phyloP scores from a whole-genome alignment of 2,888 invertebrate species.

The Eueremaeus valkanovi region DNA sequence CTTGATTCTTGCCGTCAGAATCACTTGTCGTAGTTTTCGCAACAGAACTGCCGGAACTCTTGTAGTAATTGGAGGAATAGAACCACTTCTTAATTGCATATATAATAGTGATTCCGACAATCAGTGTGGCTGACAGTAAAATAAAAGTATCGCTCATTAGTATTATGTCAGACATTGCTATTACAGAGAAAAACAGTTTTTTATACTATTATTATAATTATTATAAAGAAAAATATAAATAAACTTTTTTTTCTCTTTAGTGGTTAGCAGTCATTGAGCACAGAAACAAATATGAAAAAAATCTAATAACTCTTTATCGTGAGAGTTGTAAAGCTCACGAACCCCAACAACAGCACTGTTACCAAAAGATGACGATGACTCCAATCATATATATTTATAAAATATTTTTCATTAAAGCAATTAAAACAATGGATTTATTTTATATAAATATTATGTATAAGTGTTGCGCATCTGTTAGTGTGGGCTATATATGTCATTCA shows the following conservation, averaged over 20 bases:
- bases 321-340: no score
- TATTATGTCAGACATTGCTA: not conserved
- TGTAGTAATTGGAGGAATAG: not conserved
- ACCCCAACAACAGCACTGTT: no score
- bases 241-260: no score
- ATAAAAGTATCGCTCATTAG: not conserved
- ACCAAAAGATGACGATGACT: no score
- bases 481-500: not conserved
- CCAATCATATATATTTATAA: not conserved
- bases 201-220: no score
- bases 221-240: no score
- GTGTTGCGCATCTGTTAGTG: not conserved
- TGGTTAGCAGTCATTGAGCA: no score
- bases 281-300: no score
- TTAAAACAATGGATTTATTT: no score
- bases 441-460: not conserved
- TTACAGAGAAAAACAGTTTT: no score
- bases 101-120: not conserved
- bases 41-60: not conserved
- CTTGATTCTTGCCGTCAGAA: not conserved
- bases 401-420: no score
- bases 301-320: no score
- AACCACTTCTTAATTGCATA: conserved; percentile 18
- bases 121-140: not conserved
- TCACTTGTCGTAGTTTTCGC: not conserved